These are phyloP conservation scores for Bombus polaris DNA, from an alignment of 1,140 invertebrate genomes.

Conservation along the genomic window DNA sequence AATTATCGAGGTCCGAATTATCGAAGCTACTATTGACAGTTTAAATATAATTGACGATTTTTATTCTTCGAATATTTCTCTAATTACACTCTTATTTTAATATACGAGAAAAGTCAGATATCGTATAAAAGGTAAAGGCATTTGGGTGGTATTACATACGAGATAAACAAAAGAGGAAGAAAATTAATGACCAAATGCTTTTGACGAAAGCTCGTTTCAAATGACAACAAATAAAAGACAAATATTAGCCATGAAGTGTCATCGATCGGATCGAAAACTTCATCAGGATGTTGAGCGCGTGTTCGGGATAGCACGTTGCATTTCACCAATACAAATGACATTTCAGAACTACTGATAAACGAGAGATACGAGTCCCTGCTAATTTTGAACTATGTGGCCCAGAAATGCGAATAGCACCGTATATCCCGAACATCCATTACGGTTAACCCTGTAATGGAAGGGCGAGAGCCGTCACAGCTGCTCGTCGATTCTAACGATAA, in stretches of 20 bases:
- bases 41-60: too few relatives aligned
- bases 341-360: constrained; percentile 13
- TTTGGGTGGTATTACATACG: background rate
- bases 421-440: constrained; percentile 43
- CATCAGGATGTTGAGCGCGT: background rate
- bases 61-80: too few relatives aligned
- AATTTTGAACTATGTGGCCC: constrained; percentile 18
- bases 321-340: constrained; percentile 14
- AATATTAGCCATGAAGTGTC: background rate
- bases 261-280: background rate
- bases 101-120: too few relatives aligned
- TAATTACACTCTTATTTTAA: too few relatives aligned
- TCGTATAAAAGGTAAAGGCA: background rate
- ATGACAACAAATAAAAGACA: background rate
- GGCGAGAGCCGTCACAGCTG: constrained; percentile 19
- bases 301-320: background rate
- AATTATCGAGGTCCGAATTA: too few relatives aligned
- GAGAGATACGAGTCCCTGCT: constrained; percentile 27
- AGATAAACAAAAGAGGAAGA: background rate
- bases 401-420: constrained; percentile 32
- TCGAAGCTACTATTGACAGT: too few relatives aligned
- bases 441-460: constrained; percentile 36
- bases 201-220: background rate
- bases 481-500: constrained; percentile 53
- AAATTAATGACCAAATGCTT: background rate